These are phyloP conservation scores for Mystacornis crossleyi DNA, from an alignment of 2,113 vertebrate genomes.

Conservation along the genomic window DNA sequence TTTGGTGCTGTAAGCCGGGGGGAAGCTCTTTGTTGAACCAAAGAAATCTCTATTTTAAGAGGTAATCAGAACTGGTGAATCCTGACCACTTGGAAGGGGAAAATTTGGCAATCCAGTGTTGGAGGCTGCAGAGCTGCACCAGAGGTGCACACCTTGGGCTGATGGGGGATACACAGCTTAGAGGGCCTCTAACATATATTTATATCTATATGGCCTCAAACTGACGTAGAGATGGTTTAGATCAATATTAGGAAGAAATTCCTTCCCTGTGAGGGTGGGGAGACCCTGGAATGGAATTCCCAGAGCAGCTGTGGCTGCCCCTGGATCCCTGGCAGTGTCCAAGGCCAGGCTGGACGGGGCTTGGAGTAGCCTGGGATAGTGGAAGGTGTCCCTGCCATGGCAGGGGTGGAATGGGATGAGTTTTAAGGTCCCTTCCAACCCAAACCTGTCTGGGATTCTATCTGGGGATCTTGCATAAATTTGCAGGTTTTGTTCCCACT, in stretches of 20 bases:
- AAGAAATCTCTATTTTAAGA: background rate
- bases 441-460: background rate
- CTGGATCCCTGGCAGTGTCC: background rate
- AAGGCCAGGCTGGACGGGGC: background rate
- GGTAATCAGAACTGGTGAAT: background rate
- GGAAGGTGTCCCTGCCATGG: background rate
- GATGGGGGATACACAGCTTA: fast-evolving
- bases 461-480: background rate
- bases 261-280: fast-evolving
- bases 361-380: background rate
- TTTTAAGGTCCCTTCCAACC: background rate
- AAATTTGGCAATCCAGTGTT: fast-evolving
- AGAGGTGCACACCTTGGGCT: fast-evolving
- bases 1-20: background rate
- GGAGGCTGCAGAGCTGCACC: background rate
- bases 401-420: fast-evolving
- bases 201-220: background rate
- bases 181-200: background rate
- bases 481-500: background rate
- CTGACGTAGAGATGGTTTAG: background rate
- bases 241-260: background rate
- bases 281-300: background rate
- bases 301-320: background rate
- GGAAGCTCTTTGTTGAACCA: background rate
- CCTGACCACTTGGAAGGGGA: background rate